These are phyloP conservation scores for Drosophila sp. DNA, from an alignment of 1,140 invertebrate species.

Conservation along the genomic window DNA sequence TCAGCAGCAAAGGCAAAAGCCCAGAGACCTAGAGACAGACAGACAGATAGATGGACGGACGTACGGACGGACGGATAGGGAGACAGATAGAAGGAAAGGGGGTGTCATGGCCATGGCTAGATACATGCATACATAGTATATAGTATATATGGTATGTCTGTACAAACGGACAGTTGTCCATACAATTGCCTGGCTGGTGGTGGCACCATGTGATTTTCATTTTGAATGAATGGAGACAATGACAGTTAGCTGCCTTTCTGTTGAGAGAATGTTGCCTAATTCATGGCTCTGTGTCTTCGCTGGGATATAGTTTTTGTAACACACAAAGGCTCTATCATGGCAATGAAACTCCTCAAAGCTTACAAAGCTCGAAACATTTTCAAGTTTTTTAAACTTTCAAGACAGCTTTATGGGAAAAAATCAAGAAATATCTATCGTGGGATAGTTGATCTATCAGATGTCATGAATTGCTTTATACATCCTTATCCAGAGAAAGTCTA, in stretches of 20 bases:
- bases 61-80: conserved; percentile 15
- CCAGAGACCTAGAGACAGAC: conserved; percentile 37
- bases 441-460: too few species aligned
- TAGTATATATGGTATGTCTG: not conserved
- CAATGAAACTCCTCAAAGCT: too few species aligned
- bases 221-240: conserved; percentile 1
- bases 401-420: too few species aligned
- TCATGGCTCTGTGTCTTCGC: too few species aligned
- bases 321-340: too few species aligned
- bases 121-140: not conserved
- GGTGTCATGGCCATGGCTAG: not conserved
- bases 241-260: not conserved
- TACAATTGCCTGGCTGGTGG: not conserved
- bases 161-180: not conserved
- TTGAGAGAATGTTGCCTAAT: too few species aligned
- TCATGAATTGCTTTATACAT: too few species aligned
- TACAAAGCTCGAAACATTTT: too few species aligned
- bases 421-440: too few species aligned
- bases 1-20: conserved; percentile 38
- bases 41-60: conserved; percentile 19
- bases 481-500: too few species aligned
- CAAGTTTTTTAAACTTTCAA: too few species aligned
- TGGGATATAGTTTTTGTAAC: too few species aligned
- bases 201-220: conserved; percentile 8
- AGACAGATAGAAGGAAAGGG: not conserved